Base-by-base conservation (phyloP, 2,113 vertebrate genomes). In the Ochotona princeps region DNA sequence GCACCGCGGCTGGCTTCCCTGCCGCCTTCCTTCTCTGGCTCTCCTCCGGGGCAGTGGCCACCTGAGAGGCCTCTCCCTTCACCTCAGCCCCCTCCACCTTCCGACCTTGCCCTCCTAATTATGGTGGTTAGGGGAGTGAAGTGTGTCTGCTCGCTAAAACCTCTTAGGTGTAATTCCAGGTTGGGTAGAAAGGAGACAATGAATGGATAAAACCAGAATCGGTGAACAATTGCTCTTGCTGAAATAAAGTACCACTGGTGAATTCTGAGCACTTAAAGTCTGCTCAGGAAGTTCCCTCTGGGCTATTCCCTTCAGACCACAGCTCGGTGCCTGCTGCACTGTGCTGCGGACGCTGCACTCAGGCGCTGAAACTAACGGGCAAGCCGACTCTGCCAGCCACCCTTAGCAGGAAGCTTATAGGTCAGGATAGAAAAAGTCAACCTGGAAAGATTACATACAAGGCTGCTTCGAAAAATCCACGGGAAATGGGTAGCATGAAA, bases 101-200 rank as follows among this genome's bases (percentile, higher is more conserved):
- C 51, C 61, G 11, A 7, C 54, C 20, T 60, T 75, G 23, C 12
- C 11, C 44, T 51, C 32, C 28, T 84, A 47, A 38, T 87, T 67
- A 74, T 47, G 51, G 1, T 76, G n/a, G 67, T 72, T 72, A 87
- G 9, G 3, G n/a, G 60, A 72, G 51, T 74, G 74, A 63, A 63
- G 67, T 11, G 65, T 25, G 54, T 38, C 75, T 82, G 15, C 26
- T 78, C 51, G 72, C 84, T 75, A 63, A 83, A 26, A 35, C 57
- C n/a, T 95, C 72, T 82, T 74, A 84, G 30, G 35, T 32, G 32
- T 63, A 82, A 92, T 79, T 91, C 65, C 63, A 79, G 61, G 54
- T 54, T 88, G 86, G 21, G 10, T 83, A 82, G 61, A 91, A 86
- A 85, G 21, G 81, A 83, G 30, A 79, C 63, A 81, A 92, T 49